These are phyloP conservation scores for Trididemnum clinides DNA, from an alignment of 23 tunicate genomes.

Conservation along the genomic window DNA sequence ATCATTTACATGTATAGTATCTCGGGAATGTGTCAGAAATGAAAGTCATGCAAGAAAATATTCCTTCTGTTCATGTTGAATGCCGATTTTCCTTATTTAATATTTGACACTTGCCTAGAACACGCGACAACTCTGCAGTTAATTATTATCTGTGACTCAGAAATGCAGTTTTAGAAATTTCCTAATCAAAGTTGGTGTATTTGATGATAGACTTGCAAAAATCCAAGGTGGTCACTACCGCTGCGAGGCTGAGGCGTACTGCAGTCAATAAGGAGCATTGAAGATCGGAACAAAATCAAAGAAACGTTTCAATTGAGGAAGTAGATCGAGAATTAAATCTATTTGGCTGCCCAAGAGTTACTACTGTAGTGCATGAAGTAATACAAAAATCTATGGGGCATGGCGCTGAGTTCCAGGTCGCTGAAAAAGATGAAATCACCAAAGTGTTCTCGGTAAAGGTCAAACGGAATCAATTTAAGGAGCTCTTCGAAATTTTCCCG, in stretches of 20 bases:
- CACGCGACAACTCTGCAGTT: not conserved
- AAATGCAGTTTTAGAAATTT: slow-evolving; percentile 1
- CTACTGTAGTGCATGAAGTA: slow-evolving; percentile 5
- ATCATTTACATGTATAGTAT: no score
- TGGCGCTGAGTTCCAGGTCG: slow-evolving; percentile 24
- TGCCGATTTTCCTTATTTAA: not conserved
- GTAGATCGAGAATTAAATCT: not conserved
- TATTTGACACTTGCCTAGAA: not conserved
- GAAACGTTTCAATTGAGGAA: not conserved
- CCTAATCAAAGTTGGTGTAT: not conserved
- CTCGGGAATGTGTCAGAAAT: not conserved
- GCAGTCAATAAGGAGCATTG: slow-evolving; percentile 37
- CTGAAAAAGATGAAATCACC: not conserved
- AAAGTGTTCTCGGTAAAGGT: not conserved
- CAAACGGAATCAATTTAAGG: not conserved
- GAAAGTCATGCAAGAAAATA: not conserved
- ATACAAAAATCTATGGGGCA: slow-evolving; percentile 24
- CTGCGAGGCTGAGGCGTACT: slow-evolving; percentile 5
- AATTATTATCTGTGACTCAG: not conserved
- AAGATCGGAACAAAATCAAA: slow-evolving; percentile 2
- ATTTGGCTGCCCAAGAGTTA: slow-evolving; percentile 1
- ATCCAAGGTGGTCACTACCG: not conserved
- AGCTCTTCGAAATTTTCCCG: slow-evolving; percentile 12
- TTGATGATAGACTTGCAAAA: not conserved
- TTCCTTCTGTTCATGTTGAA: not conserved